Evolutionary conservation across 2,888 invertebrate genomes (phyloP).

Genomic region (Cryptus armator): DNA sequence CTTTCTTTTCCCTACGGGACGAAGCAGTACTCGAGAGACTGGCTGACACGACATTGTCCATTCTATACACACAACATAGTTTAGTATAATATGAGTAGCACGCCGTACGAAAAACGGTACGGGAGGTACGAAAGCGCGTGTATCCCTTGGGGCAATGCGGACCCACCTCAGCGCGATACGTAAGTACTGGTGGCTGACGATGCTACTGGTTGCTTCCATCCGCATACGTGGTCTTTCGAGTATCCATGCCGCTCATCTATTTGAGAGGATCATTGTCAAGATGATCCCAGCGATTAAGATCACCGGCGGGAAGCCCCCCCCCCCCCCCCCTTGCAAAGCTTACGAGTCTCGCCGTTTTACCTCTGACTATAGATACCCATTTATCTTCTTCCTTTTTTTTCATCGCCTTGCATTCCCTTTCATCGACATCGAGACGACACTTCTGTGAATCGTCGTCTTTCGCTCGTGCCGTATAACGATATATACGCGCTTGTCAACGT

Average conservation of each 20-base stretch:
- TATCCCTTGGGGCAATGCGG: constrained; percentile 6
- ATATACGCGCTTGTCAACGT: too few species aligned
- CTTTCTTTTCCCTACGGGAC: neutral
- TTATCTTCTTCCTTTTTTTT: constrained; percentile 54
- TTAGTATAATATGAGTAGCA: neutral
- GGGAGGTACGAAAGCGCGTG: neutral
- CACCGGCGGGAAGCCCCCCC: constrained; percentile 74
- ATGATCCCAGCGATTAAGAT: constrained; percentile 80
- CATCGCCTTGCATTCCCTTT: constrained; percentile 26
- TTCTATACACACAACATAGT: neutral
- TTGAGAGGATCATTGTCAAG: constrained; percentile 82
- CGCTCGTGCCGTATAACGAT: too few species aligned
- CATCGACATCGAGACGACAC: neutral
- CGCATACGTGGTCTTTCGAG: constrained; percentile 70
- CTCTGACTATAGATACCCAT: constrained; percentile 62
- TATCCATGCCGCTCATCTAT: constrained; percentile 77
- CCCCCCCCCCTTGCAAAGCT: constrained; percentile 61
- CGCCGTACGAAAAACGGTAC: neutral
- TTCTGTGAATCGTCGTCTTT: too few species aligned
- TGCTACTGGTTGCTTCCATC: neutral
- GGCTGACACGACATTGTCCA: neutral
- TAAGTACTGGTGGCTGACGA: neutral
- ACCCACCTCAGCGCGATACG: neutral
- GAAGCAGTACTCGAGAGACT: neutral
- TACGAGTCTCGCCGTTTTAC: constrained; percentile 32